These are phyloP conservation scores for Frankliniella fusca DNA, from an alignment of 2,888 invertebrate species.

Conservation along the genomic window DNA sequence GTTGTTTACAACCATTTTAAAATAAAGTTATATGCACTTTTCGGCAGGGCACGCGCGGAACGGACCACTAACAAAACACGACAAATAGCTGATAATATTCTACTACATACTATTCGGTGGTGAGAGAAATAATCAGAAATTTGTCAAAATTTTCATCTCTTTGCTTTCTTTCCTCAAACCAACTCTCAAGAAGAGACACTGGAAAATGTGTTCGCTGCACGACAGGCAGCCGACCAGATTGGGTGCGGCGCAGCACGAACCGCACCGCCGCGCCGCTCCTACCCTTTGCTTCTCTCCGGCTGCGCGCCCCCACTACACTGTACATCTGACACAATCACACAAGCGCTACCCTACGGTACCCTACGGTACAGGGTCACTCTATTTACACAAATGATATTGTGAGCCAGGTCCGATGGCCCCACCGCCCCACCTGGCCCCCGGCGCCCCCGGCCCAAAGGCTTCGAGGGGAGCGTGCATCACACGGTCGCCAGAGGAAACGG, in stretches of 20 bases:
- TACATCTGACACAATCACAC: not conserved
- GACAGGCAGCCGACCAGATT: no score
- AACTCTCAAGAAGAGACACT: no score
- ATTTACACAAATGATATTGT: not conserved
- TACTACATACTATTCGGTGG: no score
- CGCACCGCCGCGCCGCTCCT: no score
- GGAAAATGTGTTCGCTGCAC: no score
- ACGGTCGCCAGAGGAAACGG: not conserved
- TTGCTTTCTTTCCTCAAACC: no score
- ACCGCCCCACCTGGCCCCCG: not conserved
- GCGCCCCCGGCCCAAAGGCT: not conserved
- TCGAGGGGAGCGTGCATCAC: not conserved
- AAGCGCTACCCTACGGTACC: not conserved
- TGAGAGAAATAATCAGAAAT: no score
- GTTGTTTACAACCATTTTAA: constrained; percentile 3
- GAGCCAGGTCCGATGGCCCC: no score
- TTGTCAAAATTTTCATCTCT: no score
- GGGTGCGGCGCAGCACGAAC: no score
- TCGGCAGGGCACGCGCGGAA: constrained; percentile 1
- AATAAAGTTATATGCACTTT: constrained; percentile 7
- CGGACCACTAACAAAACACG: no score
- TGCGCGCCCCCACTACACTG: not conserved
- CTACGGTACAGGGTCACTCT: not conserved
- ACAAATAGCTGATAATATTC: not conserved
- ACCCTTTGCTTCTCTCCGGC: no score